A percentile compares a stretch with the other conserved stretches of the same genome.
These are phyloP conservation scores for Myotis vivesi DNA, from an alignment of 2,797 vertebrate species.

Conservation along the genomic window DNA sequence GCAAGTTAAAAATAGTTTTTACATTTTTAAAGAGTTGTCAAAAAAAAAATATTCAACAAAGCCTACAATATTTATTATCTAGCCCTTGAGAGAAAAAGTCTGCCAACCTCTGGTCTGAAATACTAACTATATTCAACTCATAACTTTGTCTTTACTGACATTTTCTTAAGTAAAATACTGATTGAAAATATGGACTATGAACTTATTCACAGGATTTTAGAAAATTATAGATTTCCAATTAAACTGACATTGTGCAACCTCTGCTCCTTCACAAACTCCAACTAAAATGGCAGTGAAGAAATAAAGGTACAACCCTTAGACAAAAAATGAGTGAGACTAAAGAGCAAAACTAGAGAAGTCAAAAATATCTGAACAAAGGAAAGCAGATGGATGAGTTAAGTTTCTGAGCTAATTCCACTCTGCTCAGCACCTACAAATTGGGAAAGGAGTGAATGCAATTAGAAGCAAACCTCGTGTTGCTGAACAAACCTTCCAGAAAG, in stretches of 20 bases:
- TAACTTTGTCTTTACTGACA: neutral
- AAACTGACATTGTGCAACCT: neutral
- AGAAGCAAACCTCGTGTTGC: neutral
- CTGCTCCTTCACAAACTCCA: neutral
- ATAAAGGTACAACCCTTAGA: neutral
- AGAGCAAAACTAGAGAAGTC: neutral
- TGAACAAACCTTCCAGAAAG: neutral
- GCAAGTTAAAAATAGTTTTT: neutral
- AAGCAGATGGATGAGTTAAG: neutral
- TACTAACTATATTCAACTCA: neutral
- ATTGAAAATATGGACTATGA: neutral
- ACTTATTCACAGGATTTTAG: neutral
- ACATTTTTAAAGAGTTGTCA: neutral
- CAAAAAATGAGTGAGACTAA: neutral
- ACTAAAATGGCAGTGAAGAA: neutral
- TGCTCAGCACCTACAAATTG: neutral
- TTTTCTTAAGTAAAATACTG: slow-evolving; percentile 33
- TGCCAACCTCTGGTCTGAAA: neutral
- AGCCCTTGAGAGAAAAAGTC: neutral
- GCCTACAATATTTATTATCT: neutral
- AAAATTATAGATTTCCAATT: neutral
- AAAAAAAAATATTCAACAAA: neutral
- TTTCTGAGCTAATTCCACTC: neutral
- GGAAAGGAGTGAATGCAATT: neutral
- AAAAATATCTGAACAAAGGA: neutral